These are phyloP conservation scores for Hylyphantes graminicola DNA, from an alignment of 1,140 invertebrate species.

Conservation along the genomic window DNA sequence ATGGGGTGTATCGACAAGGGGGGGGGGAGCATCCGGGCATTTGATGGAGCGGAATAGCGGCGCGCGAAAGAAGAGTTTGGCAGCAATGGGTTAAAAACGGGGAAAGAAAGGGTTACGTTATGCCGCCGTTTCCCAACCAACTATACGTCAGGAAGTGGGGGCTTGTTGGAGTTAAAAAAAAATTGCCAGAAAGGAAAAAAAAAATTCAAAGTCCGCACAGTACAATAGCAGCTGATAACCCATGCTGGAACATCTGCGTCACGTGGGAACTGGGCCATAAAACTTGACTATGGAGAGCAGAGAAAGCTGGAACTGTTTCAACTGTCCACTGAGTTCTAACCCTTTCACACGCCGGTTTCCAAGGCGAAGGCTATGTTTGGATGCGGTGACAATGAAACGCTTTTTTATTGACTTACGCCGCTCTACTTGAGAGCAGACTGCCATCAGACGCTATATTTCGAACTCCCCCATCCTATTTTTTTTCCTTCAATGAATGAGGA, in stretches of 20 bases:
- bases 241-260: constrained; percentile 58
- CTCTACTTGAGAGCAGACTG: constrained; percentile 1
- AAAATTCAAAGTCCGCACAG: constrained; percentile 54
- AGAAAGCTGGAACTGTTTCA: constrained; percentile 28
- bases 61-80: constrained; percentile 23
- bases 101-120: constrained; percentile 57
- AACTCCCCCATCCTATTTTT: no score
- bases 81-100: constrained; percentile 55
- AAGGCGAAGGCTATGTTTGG: constrained; percentile 36
- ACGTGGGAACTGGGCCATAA: constrained; percentile 60
- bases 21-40: constrained; percentile 30
- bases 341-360: constrained; percentile 41
- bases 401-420: background rate
- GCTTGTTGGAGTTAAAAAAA: constrained; percentile 43
- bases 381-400: constrained; percentile 20
- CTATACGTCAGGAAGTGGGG: constrained; percentile 56
- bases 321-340: constrained; percentile 50
- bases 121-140: constrained; percentile 51
- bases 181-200: constrained; percentile 40
- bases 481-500: no score
- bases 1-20: constrained; percentile 11
- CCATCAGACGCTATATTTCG: no score
- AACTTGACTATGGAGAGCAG: constrained; percentile 49
- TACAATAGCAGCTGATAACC: constrained; percentile 60
- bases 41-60: constrained; percentile 42